Conservation (phyloP, 2,888 invertebrate species). For the Stenchaetothrips biformis region DNA sequence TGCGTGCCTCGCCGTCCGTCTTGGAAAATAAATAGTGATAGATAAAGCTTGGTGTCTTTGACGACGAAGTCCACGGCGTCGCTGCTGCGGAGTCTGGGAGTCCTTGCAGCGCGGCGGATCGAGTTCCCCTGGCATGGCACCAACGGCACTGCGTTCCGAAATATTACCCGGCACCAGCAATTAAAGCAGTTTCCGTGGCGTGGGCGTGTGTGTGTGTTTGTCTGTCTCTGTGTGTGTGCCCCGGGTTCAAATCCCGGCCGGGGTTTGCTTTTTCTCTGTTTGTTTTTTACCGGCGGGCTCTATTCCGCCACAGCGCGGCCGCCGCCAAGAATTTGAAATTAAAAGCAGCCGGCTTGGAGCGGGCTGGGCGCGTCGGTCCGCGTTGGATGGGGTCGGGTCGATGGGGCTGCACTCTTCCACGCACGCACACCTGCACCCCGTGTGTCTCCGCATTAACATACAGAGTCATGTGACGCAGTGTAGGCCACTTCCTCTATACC, state of each 20-base stretch:
- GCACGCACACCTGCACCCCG: not conserved
- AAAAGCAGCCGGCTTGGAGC: not conserved
- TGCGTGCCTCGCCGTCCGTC: not conserved
- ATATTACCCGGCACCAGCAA: slow-evolving; percentile 2
- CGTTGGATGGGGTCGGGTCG: no score
- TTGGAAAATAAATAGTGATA: slow-evolving; percentile 6
- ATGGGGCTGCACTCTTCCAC: no score
- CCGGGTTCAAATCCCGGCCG: slow-evolving; percentile 1
- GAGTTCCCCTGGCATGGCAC: not conserved
- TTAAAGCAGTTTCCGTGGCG: not conserved
- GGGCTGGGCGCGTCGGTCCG: not conserved
- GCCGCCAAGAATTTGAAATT: slow-evolving; percentile 2
- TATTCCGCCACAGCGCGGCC: not conserved
- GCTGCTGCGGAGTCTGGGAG: not conserved
- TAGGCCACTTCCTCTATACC: slow-evolving; percentile 9
- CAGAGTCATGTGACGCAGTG: slow-evolving; percentile 12
- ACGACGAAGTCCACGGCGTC: not conserved
- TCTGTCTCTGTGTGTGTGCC: not conserved
- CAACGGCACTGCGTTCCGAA: not conserved
- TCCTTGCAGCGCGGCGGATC: not conserved
- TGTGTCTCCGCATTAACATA: not conserved
- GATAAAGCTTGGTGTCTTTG: not conserved
- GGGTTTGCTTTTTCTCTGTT: not conserved
- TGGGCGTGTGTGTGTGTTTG: not conserved
- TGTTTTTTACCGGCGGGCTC: not conserved